Base-by-base conservation (phyloP, 2,888 invertebrate genomes). In the Tinea pellionella region DNA sequence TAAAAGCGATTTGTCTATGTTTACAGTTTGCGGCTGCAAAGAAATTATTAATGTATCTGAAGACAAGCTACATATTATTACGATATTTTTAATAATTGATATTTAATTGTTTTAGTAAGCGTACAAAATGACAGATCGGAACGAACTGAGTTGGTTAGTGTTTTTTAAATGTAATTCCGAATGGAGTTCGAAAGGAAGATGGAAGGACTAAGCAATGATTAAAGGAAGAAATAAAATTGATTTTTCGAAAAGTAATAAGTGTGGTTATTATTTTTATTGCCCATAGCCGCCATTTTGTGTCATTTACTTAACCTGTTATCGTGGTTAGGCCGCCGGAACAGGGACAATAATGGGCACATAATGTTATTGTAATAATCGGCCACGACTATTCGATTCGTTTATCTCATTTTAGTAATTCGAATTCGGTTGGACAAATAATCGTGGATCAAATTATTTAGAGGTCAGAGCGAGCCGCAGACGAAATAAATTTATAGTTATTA, bases 281-380 rank as follows among this genome's bases (percentile, higher is more conserved):
- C 66, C 65, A 73, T 69, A 72, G 69, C 71, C 68, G 72, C 71
- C 73, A 78, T 79, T 80, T 76, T 79, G 69, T 78, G 75, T 78
- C 79, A 79, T 79, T 80, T 77, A 79, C 79, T 80, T 79, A 79
- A 78, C 76, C 79, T 77, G 77, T 79, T 79, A 78, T 78, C 74
- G 77, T 69, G 69, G 67, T 69, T 63, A 69, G 69, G 69, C 69
- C 72, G 72, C 67, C 66, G 66, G 66, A 71, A 68, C 68, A 66
- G 67, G 69, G 66, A 65, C 69, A 68, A 69, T 66, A 65, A 69
- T 57, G 57, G 32, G 30, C 64, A 71, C 67, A 73, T 74, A 77
- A 76, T 75, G 69, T 67, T 71, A 71, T 73, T 72, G 74, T 77
- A 74, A 72, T 75, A 77, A 78, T 77, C 74, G 74, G 63, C 67